A percentile compares a stretch with the other conserved stretches of the same genome.
Evolutionary conservation across 2,797 vertebrate genomes (phyloP).

Genomic region (Dicrostonyx torquatus): DNA sequence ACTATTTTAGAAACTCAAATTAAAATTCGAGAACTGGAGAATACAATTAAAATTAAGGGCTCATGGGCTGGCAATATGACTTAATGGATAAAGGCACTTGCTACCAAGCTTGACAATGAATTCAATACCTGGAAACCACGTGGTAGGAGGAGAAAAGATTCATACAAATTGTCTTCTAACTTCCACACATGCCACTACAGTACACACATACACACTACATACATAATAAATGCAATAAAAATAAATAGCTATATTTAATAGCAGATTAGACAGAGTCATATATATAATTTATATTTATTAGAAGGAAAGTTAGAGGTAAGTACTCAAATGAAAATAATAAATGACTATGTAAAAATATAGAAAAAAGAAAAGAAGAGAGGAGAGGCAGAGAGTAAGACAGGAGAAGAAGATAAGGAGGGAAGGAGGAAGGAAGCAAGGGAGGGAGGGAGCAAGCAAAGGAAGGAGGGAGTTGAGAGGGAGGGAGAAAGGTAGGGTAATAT

Average conservation of each 20-base stretch:
- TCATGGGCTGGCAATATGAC: neutral
- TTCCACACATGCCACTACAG: neutral
- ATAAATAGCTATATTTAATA: conserved; percentile 32
- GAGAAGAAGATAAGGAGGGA: neutral
- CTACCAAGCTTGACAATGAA: neutral
- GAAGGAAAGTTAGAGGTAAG: conserved; percentile 48
- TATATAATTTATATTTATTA: conserved; percentile 34
- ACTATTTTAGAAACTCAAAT: conserved; percentile 32
- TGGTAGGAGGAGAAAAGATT: neutral
- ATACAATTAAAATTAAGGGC: conserved; percentile 25
- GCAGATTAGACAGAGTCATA: conserved; percentile 21
- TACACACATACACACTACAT: neutral
- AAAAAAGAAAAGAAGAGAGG: neutral
- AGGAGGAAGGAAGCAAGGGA: neutral
- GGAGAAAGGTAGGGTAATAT: neutral
- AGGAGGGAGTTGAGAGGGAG: neutral
- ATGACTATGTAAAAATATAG: neutral
- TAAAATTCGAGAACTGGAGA: conserved; percentile 54
- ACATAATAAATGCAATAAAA: neutral
- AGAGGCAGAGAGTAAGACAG: neutral
- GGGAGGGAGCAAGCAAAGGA: neutral
- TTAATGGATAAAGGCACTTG: neutral
- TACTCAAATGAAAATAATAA: conserved; percentile 2
- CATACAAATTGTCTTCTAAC: neutral
- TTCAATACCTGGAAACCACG: neutral